phyloP scores from a whole-genome alignment of 2,888 invertebrate species.

The Acrocera orbiculus region DNA sequence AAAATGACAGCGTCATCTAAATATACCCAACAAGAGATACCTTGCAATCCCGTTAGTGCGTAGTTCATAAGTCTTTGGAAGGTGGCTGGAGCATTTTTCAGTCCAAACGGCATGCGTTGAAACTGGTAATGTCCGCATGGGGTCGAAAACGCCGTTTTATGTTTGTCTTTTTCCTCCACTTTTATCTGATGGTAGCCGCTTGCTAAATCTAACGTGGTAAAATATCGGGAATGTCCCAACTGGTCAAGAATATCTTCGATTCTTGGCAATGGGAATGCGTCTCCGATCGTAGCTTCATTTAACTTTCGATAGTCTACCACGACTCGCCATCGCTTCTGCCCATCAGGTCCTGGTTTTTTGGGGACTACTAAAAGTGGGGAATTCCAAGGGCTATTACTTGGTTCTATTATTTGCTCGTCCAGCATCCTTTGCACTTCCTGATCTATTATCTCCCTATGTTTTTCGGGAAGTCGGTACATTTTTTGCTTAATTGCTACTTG shows the following conservation, averaged over 20 bases:
- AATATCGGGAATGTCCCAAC: not conserved
- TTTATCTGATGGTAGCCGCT: no score
- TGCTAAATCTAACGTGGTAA: not conserved
- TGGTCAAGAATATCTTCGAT: no score
- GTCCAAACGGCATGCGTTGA: no score
- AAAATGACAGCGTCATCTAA: no score
- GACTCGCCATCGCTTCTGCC: conserved; percentile 15
- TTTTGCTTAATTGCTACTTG: conserved; percentile 1
- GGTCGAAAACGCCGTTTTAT: no score
- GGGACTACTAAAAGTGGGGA: conserved; percentile 15
- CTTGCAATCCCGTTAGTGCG: no score
- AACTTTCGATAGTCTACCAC: conserved; percentile 14
- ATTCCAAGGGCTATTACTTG: conserved; percentile 10
- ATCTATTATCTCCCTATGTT: conserved; percentile 2
- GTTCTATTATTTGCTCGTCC: not conserved
- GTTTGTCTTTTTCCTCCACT: no score
- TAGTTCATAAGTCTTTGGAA: no score
- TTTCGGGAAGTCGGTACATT: conserved; percentile 1
- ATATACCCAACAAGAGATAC: no score
- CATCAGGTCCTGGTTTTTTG: conserved; percentile 13
- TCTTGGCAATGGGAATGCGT: conserved; percentile 3
- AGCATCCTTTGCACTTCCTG: not conserved
- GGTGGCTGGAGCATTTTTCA: no score
- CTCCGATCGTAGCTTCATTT: conserved; percentile 13
- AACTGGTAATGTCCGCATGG: no score